These are phyloP conservation scores for Opisthograptis luteolata DNA, from an alignment of 2,888 invertebrate species.

Conservation along the genomic window DNA sequence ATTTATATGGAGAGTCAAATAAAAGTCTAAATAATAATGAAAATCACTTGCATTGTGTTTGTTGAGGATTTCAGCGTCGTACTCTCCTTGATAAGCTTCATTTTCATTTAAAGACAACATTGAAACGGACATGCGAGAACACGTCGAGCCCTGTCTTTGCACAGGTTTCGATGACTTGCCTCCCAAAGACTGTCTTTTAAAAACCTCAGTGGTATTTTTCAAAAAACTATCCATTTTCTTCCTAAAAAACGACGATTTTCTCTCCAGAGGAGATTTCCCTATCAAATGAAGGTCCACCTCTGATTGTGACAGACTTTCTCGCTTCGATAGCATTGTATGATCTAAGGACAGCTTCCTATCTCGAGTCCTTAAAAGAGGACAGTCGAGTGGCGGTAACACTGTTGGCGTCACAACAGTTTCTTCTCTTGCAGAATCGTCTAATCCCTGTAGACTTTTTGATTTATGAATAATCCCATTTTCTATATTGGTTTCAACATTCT, in stretches of 20 bases:
- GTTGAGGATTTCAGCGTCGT: conserved; percentile 32
- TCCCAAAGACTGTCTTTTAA: conserved; percentile 60
- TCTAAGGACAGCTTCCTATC: conserved; percentile 74
- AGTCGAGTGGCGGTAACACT: conserved; percentile 34
- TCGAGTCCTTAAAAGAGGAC: conserved; percentile 39
- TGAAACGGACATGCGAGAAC: conserved; percentile 60
- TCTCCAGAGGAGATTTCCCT: conserved; percentile 71
- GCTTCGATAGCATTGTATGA: conserved; percentile 63
- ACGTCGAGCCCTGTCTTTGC: conserved; percentile 55
- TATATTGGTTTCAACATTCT: conserved; percentile 21
- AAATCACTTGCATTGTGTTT: conserved; percentile 43
- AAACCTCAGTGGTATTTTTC: conserved; percentile 74
- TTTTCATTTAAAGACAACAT: conserved; percentile 68
- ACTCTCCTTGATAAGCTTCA: conserved; percentile 38
- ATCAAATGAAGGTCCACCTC: conserved; percentile 73
- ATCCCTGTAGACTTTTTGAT: conserved; percentile 42
- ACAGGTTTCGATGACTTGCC: conserved; percentile 47
- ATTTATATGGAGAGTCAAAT: neutral
- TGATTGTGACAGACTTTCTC: conserved; percentile 69
- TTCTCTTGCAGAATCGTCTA: conserved; percentile 33
- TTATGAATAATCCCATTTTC: conserved; percentile 31
- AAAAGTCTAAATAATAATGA: neutral
- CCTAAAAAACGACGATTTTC: conserved; percentile 76
- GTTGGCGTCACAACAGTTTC: conserved; percentile 15
- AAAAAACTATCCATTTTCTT: conserved; percentile 78